Evolutionary conservation across 1,140 invertebrate species (phyloP).

Genomic region (Trichonephila inaurata): DNA sequence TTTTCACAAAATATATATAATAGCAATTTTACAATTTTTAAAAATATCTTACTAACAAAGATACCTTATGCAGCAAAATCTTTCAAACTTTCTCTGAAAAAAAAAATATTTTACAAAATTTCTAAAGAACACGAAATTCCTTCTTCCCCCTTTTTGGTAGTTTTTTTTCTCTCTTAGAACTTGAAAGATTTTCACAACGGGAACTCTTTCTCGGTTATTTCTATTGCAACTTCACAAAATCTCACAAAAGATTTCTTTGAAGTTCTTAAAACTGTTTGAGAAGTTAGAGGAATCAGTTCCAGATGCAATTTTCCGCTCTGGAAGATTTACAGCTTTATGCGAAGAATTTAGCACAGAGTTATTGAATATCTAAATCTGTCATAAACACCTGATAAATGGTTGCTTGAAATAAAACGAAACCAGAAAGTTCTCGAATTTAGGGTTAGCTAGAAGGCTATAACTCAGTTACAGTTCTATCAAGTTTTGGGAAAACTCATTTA

Average conservation of each 20-base stretch:
- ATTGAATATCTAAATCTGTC: slow-evolving; percentile 1
- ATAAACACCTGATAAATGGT: not conserved
- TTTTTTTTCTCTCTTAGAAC: not conserved
- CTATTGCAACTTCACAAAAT: not conserved
- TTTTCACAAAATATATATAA: too few species aligned
- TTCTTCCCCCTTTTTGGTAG: not conserved
- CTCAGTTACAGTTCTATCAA: not conserved
- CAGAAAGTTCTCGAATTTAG: not conserved
- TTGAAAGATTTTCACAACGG: not conserved
- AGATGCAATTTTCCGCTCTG: not conserved
- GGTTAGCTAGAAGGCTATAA: not conserved
- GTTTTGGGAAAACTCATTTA: not conserved
- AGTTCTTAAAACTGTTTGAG: not conserved
- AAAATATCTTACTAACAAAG: too few species aligned
- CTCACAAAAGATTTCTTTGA: not conserved
- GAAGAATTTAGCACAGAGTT: not conserved
- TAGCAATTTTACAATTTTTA: too few species aligned
- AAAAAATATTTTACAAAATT: too few species aligned
- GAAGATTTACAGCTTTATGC: not conserved
- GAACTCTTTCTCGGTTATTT: not conserved
- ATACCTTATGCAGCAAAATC: too few species aligned
- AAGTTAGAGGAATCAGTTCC: not conserved
- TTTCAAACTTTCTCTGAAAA: too few species aligned
- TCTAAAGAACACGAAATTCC: not conserved
- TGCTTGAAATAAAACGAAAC: not conserved